These are phyloP conservation scores for Uromys caudimaculatus DNA, from an alignment of 2,797 vertebrate species.

Conservation along the genomic window DNA sequence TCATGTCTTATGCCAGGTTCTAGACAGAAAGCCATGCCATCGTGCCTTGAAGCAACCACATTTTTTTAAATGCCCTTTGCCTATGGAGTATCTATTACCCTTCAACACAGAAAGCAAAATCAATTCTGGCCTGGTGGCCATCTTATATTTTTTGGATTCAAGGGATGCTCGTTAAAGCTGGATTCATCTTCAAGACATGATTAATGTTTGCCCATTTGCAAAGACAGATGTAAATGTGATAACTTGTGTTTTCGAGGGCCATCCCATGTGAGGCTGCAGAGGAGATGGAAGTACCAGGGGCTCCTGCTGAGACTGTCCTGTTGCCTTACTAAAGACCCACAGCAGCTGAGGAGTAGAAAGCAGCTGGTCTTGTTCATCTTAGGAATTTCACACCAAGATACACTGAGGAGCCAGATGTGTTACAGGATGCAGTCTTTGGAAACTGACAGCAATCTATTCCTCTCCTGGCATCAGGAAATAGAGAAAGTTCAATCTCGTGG, in stretches of 20 bases:
- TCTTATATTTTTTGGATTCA: not conserved
- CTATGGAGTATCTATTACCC: not conserved
- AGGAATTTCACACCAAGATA: not conserved
- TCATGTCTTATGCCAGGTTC: not conserved
- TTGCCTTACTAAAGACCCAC: conserved; percentile 19
- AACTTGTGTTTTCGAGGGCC: conserved; percentile 38
- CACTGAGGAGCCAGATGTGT: not conserved
- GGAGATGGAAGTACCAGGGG: not conserved
- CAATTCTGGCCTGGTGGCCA: not conserved
- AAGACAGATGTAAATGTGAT: conserved; percentile 56
- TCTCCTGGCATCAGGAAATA: not conserved
- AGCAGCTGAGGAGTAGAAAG: not conserved
- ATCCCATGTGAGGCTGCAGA: not conserved
- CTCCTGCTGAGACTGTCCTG: not conserved
- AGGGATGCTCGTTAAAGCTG: conserved; percentile 33
- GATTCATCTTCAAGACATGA: conserved; percentile 28
- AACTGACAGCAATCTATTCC: conserved; percentile 30
- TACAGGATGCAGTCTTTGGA: not conserved
- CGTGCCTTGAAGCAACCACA: not conserved
- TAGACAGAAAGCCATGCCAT: not conserved
- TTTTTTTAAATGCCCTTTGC: not conserved
- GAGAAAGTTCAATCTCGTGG: not conserved
- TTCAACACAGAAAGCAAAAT: not conserved
- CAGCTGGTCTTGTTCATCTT: conserved; percentile 32
- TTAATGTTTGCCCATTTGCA: conserved; percentile 14